Evolutionary conservation across 37 sponge, comb jelly and placozoan species (phyloP), one percentile per base, ranked within the genome.

Genomic region (Spongilla lacustris): DNA sequence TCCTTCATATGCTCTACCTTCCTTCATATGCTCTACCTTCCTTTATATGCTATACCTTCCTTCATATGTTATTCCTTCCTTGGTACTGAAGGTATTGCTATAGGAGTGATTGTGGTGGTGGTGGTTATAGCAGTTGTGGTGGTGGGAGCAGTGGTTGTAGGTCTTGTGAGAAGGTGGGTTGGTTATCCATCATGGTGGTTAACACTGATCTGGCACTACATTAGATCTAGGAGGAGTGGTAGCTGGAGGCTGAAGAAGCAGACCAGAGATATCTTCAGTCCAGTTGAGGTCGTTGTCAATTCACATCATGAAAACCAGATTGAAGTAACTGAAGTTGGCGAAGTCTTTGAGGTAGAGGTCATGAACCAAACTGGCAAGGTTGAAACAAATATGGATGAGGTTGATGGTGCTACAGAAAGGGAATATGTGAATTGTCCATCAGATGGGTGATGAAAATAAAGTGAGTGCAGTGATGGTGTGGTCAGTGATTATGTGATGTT

Each of bases 101-200:
- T 17, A 58, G 58, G 58, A 78, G 71, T 78, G 34, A 58, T 85
- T 23, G 71, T 70, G 2, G 71, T 28, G 2, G 36, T 85, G 28
- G 28, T 85, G 30, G 30, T 85, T 27, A 23, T 68, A 11, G 26
- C 46, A 29, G 0, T 79, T 19, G 58, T 71, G 27, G 28, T 73
- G 9, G 36, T 32, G 13, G 80, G 77, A 11, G 73, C 72, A 1
- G 36, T 79, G 22, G 26, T 86, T 3, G 14, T 79, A 23, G n/a
- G 35, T n/a, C 22, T 1, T 14, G 0, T 58, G 19, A 17, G 4
- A 58, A 10, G 58, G 58, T 58, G 21, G 58, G 58, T 14, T 58
- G 19, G 11, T 58, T 13, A 17, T 17, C 4, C 19, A n/a, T n/a
- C n/a, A n/a, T n/a, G n/a, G n/a, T 41, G 6, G 41, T 3, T 41